Percentiles rank a stretch among this genome's conserved stretches.
Evolutionary conservation across 2,113 vertebrate species (phyloP).

Genomic region (Sphyrna mokarran): DNA sequence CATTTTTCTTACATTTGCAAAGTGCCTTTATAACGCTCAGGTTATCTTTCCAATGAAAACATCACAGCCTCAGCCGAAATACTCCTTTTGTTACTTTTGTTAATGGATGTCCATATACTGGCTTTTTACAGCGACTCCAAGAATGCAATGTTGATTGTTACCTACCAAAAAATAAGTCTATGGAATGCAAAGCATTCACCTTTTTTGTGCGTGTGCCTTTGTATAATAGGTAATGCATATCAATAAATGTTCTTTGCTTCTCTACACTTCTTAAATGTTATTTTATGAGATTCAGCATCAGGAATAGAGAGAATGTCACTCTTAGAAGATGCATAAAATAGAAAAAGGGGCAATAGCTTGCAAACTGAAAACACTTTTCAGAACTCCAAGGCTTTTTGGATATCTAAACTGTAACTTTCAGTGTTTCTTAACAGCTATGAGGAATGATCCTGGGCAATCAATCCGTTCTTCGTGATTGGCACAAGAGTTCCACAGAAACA

Average conservation of each 20-base stretch:
- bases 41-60: not conserved
- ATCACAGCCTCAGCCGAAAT: not conserved
- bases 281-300: conserved; percentile 15
- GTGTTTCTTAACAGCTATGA: conserved; percentile 16
- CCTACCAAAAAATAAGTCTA: not conserved
- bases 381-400: not conserved
- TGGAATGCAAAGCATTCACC: not conserved
- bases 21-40: not conserved
- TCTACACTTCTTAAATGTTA: not conserved
- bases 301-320: conserved; percentile 8
- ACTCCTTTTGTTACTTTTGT: not conserved
- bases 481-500: not conserved
- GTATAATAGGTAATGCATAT: not conserved
- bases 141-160: not conserved
- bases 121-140: not conserved
- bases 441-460: not conserved
- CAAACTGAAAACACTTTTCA: conserved; percentile 24
- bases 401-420: conserved; percentile 4
- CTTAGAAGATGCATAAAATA: not conserved
- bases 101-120: not conserved
- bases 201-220: not conserved
- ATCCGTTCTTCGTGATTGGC: not conserved
- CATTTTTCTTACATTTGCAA: not conserved
- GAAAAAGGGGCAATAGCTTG: not conserved
- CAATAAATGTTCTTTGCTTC: not conserved